phyloP scores from a whole-genome alignment of 2,888 invertebrate species.

The Heliconius aoede region DNA sequence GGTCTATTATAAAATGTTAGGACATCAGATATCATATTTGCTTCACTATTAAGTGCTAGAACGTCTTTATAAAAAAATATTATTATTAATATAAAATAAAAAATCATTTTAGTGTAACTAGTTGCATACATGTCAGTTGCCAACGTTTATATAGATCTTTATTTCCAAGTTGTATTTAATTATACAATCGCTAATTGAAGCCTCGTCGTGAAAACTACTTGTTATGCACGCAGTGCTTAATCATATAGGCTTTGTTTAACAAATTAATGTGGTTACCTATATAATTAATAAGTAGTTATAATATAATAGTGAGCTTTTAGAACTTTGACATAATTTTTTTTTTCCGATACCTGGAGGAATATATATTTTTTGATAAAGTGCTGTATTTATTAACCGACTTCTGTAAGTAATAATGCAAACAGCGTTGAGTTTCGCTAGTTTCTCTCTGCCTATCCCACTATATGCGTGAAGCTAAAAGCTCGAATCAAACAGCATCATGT shows the following conservation, averaged over 20 bases:
- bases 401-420: no score
- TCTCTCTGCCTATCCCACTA: no score
- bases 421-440: no score
- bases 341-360: no score
- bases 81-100: background rate
- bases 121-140: background rate
- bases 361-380: no score
- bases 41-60: background rate
- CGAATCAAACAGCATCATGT: no score
- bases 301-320: no score
- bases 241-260: conserved; percentile 36
- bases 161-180: conserved; percentile 10
- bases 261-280: no score
- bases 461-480: no score
- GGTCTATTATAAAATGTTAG: background rate
- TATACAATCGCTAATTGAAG: conserved; percentile 36
- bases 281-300: no score
- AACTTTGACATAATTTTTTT: no score
- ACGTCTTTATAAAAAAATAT: background rate
- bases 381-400: no score
- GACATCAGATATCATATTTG: background rate
- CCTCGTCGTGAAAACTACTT: conserved; percentile 30
- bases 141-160: background rate
- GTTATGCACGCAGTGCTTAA: conserved; percentile 32
- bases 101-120: background rate